A percentile compares a stretch with the other conserved stretches of the same genome.
These are phyloP conservation scores for Microtus montanus DNA, from an alignment of 2,113 vertebrate genomes.

Conservation along the genomic window DNA sequence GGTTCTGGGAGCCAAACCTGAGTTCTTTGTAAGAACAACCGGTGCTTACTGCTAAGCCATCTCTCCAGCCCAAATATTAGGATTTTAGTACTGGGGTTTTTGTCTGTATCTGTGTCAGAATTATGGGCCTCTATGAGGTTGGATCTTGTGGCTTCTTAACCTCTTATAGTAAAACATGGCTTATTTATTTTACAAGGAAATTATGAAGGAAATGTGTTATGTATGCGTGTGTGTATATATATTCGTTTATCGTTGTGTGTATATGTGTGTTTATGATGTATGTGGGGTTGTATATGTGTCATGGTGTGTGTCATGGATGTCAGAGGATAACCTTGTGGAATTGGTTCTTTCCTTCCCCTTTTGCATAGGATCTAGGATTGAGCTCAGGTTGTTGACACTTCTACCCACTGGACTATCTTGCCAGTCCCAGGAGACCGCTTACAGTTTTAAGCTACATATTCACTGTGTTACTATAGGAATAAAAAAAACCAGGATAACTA, in stretches of 20 bases:
- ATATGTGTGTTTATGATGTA: background rate
- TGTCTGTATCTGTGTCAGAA: background rate
- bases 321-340: background rate
- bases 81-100: conserved; percentile 13
- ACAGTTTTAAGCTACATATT: conserved; percentile 27
- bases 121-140: background rate
- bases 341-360: background rate
- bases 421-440: background rate
- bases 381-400: background rate
- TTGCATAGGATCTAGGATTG: too few species aligned
- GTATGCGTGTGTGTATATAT: background rate
- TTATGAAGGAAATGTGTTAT: background rate
- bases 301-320: background rate
- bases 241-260: background rate
- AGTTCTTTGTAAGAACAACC: background rate
- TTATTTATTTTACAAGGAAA: background rate
- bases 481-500: background rate
- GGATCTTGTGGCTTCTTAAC: conserved; percentile 31
- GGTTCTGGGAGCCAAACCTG: background rate
- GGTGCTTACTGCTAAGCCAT: background rate
- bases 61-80: background rate
- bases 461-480: background rate
- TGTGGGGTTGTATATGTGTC: background rate
- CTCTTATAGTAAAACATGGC: background rate
- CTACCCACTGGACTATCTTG: background rate